phyloP scores from a whole-genome alignment of 2,888 invertebrate genomes.

The Cataglyphis altisquamis region DNA sequence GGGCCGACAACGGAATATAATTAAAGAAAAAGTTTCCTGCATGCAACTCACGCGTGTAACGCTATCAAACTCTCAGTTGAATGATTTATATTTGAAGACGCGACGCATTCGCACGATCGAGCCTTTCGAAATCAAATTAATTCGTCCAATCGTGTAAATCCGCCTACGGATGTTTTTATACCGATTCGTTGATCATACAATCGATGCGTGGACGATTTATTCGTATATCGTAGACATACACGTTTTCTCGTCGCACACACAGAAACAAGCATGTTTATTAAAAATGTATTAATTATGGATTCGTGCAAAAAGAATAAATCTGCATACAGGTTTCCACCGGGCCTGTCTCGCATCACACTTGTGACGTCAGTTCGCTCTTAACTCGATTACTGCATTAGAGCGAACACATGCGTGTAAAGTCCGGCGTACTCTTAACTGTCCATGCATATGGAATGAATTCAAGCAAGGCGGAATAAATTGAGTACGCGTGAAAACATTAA shows the following conservation, averaged over 20 bases:
- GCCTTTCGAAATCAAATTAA: conserved; percentile 67
- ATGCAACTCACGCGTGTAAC: conserved; percentile 50
- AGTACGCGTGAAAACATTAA: conserved; percentile 56
- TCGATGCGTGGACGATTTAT: conserved; percentile 56
- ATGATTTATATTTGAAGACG: conserved; percentile 65
- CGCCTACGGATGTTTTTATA: conserved; percentile 68
- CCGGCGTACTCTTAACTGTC: conserved; percentile 53
- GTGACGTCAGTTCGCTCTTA: conserved; percentile 56
- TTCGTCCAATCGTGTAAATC: conserved; percentile 65
- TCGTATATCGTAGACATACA: conserved; percentile 30
- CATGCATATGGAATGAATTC: conserved; percentile 61
- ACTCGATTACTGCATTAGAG: conserved; percentile 62
- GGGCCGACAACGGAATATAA: neutral
- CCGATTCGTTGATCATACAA: conserved; percentile 56
- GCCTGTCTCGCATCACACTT: conserved; percentile 37
- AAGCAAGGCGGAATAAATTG: conserved; percentile 64
- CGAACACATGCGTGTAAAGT: conserved; percentile 53
- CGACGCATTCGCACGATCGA: conserved; percentile 36
- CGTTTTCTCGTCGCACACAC: conserved; percentile 26
- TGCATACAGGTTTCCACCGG: conserved; percentile 49
- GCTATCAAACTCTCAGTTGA: conserved; percentile 52
- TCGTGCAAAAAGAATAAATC: conserved; percentile 47
- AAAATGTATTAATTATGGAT: conserved; percentile 69
- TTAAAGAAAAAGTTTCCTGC: conserved; percentile 42
- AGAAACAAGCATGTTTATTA: conserved; percentile 31